Evolutionary conservation across 2,888 invertebrate species (phyloP).

Genomic region (Argyra leucocephala): DNA sequence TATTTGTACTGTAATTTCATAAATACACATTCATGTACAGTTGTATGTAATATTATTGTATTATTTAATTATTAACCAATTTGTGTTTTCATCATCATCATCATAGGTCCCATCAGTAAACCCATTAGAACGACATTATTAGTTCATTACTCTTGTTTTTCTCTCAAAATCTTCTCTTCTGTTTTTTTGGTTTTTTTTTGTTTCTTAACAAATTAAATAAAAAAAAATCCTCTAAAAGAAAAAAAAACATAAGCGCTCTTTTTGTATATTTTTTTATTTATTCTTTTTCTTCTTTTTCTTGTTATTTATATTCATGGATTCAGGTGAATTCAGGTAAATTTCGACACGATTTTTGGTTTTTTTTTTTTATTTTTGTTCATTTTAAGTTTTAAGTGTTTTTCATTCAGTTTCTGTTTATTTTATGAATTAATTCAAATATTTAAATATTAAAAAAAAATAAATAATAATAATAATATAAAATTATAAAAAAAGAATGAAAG

Average conservation of each 20-base stretch:
- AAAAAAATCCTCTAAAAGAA: neutral
- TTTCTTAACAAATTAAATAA: neutral
- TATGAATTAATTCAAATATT: neutral
- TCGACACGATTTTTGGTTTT: neutral
- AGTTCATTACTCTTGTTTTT: neutral
- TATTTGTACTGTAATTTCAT: too few relatives aligned
- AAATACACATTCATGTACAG: too few relatives aligned
- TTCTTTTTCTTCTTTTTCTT: too few relatives aligned
- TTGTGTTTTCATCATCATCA: too few relatives aligned
- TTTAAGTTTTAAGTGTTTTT: neutral
- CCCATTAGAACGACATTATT: conserved; percentile 3
- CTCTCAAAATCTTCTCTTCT: neutral
- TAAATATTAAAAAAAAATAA: neutral
- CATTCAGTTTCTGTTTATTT: conserved; percentile 3
- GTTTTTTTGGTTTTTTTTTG: neutral
- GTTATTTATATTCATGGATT: too few relatives aligned
- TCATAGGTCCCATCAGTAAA: neutral
- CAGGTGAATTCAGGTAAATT: neutral
- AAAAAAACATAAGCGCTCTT: too few relatives aligned
- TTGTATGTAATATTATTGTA: neutral
- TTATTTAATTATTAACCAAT: neutral
- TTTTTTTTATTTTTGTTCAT: neutral
- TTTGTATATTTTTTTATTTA: too few relatives aligned
- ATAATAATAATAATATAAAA: too few relatives aligned
- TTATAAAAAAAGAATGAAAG: too few relatives aligned